A percentile compares a stretch with the other conserved stretches of the same genome.
Evolutionary conservation across 2,797 vertebrate species (phyloP).

Genomic region (Erethizon dorsatum): DNA sequence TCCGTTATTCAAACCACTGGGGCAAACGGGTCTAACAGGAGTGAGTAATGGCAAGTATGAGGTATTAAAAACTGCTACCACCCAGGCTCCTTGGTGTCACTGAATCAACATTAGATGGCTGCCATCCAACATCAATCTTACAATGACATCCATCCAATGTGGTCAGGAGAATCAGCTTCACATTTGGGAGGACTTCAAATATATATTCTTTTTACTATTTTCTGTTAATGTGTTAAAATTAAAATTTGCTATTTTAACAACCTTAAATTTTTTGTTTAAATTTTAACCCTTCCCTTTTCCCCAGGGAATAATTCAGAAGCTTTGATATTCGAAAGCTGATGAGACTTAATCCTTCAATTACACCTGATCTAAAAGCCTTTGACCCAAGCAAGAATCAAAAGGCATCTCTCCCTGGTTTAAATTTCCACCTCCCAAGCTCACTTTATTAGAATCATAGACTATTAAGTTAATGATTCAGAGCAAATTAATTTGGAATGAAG

Average conservation of each 20-base stretch:
- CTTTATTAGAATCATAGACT: slow-evolving; percentile 1
- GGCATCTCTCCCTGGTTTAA: slow-evolving; percentile 17
- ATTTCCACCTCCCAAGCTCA: background rate
- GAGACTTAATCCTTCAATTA: background rate
- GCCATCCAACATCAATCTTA: background rate
- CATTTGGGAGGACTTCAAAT: background rate
- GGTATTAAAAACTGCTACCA: background rate
- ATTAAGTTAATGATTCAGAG: slow-evolving; percentile 58
- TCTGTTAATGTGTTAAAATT: background rate
- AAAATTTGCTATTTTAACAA: slow-evolving; percentile 29
- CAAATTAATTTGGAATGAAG: slow-evolving; percentile 65
- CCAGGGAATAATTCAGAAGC: background rate
- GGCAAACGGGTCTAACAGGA: background rate
- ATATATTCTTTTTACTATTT: background rate
- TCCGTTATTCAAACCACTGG: background rate
- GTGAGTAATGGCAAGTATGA: background rate
- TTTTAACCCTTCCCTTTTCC: background rate
- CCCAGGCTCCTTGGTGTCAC: no score
- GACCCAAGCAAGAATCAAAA: slow-evolving; percentile 43
- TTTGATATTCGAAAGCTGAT: slow-evolving; percentile 29
- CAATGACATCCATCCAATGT: rapidly evolving
- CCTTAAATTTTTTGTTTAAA: background rate
- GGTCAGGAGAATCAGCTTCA: background rate
- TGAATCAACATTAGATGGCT: background rate
- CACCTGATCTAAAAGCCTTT: slow-evolving; percentile 33